These are phyloP conservation scores for Torymus auratus DNA, from an alignment of 2,888 invertebrate genomes.

Conservation along the genomic window DNA sequence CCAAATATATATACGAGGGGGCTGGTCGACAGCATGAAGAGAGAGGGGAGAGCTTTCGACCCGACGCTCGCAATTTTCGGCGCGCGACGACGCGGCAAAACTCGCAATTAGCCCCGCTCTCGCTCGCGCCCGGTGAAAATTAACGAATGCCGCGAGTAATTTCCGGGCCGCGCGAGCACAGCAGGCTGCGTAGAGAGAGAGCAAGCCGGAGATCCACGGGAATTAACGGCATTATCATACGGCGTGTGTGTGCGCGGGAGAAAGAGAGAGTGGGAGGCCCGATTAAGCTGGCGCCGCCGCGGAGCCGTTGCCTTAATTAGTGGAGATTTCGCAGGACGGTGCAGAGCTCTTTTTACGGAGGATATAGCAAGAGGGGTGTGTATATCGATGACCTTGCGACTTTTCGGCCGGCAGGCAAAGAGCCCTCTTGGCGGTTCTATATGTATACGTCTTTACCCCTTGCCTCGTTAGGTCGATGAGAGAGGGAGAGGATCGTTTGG, in stretches of 20 bases:
- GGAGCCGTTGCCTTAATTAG: slow-evolving; percentile 28
- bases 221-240: slow-evolving; percentile 62
- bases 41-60: not conserved
- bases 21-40: not conserved
- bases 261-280: not conserved
- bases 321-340: slow-evolving; percentile 15
- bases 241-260: not conserved
- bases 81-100: slow-evolving; percentile 40
- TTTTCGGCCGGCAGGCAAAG: no score
- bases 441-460: no score
- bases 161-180: slow-evolving; percentile 32
- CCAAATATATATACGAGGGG: not conserved
- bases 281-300: not conserved
- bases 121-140: slow-evolving; percentile 51
- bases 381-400: no score
- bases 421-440: no score
- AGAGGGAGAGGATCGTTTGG: no score
- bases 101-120: slow-evolving; percentile 42
- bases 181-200: not conserved
- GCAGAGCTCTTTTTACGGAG: not conserved
- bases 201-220: slow-evolving; percentile 45
- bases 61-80: slow-evolving; percentile 41
- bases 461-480: no score
- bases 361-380: not conserved
- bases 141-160: slow-evolving; percentile 60